Conservation (phyloP, 2,113 vertebrate species). For the Sarotherodon lohbergeri region DNA sequence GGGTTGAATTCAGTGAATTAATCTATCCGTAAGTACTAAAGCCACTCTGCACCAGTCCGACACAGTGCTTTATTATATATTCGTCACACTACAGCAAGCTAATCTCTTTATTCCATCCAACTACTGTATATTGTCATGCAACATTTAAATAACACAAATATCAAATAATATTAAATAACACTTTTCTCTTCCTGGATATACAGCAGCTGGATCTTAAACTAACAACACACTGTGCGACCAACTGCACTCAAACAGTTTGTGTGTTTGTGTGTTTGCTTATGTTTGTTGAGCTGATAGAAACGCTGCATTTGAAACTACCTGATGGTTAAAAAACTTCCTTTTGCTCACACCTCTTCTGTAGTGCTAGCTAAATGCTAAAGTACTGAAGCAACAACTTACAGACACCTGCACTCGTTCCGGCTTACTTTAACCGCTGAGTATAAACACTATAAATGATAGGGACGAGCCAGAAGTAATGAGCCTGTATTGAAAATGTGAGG, state of each 20-base stretch:
- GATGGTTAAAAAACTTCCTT: not conserved
- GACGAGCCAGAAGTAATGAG: not conserved
- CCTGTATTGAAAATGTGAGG: not conserved
- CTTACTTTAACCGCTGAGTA: not conserved
- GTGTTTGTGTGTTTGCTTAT: not conserved
- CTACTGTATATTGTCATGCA: not conserved
- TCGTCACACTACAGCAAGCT: accelerated
- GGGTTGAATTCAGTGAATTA: not conserved
- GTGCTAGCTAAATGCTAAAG: not conserved
- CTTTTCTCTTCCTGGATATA: not conserved
- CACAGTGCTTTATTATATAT: not conserved
- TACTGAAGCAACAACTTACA: not conserved
- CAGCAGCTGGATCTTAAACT: not conserved
- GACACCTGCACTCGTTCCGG: not conserved
- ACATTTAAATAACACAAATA: not conserved
- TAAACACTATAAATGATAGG: not conserved
- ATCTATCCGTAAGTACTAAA: not conserved
- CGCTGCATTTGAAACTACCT: not conserved
- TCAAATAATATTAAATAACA: not conserved
- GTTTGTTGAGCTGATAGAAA: not conserved
- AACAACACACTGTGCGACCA: not conserved
- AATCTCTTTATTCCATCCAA: not conserved
- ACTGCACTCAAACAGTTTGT: not conserved
- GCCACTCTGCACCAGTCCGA: not conserved
- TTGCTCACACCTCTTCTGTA: not conserved